Conservation (phyloP, 2,888 invertebrate species). For the Ceratothoa steindachneri region DNA sequence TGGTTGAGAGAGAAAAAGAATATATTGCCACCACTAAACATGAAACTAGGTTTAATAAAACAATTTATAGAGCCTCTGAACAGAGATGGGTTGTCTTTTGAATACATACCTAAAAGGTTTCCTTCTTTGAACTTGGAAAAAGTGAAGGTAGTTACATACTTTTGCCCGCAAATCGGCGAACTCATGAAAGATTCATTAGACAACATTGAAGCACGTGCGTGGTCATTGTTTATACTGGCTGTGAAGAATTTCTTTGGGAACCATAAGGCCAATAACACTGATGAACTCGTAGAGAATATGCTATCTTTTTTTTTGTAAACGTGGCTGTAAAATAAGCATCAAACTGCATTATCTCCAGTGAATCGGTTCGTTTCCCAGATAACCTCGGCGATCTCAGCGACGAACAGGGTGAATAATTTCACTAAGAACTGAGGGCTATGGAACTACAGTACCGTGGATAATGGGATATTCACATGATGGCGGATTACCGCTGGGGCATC, state of each 20-base stretch:
- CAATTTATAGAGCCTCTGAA: slow-evolving; percentile 6
- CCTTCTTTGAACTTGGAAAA: slow-evolving; percentile 12
- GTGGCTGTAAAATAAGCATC: slow-evolving; percentile 51
- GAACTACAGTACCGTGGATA: slow-evolving; percentile 51
- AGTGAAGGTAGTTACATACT: not conserved
- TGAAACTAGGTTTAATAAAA: slow-evolving; percentile 9
- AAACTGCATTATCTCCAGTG: slow-evolving; percentile 52
- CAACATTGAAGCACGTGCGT: not conserved
- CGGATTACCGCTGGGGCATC: not conserved
- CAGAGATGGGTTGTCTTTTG: not conserved
- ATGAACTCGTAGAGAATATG: slow-evolving; percentile 17
- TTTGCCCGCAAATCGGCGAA: slow-evolving; percentile 1
- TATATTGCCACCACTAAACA: not conserved
- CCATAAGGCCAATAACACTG: slow-evolving; percentile 7
- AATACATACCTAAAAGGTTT: slow-evolving; percentile 2
- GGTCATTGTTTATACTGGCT: no score
- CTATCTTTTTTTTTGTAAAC: slow-evolving; percentile 2
- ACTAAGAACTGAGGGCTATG: no score
- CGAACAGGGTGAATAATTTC: slow-evolving; percentile 52
- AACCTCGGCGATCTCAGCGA: slow-evolving; percentile 51
- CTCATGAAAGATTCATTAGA: not conserved
- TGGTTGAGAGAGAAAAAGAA: not conserved
- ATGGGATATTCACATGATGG: slow-evolving; percentile 47
- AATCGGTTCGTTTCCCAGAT: slow-evolving; percentile 52
- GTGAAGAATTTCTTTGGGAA: slow-evolving; percentile 9